Conservation (phyloP, 2,888 invertebrate genomes). For the Eurytoma californica region DNA sequence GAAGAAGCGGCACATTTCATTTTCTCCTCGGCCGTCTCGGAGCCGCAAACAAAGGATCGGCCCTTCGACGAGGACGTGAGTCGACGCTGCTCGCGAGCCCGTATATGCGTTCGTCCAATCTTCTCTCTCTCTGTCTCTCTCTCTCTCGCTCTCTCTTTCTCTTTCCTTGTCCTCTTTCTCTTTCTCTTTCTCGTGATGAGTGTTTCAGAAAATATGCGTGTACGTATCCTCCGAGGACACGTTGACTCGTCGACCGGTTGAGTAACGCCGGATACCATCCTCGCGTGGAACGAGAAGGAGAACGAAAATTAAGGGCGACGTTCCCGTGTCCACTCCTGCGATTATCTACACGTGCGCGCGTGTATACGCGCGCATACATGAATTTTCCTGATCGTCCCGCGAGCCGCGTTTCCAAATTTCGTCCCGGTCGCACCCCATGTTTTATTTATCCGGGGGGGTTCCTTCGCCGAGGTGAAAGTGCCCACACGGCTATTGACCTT, state of each 20-base stretch:
- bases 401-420: conserved; percentile 19
- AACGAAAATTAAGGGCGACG: conserved; percentile 32
- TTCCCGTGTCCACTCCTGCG: conserved; percentile 14
- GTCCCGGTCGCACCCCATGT: conserved; percentile 12
- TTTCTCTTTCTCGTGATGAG: not conserved
- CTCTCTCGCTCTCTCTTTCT: not conserved
- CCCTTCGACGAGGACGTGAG: conserved; percentile 38
- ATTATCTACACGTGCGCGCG: not conserved
- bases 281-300: conserved; percentile 2
- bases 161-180: not conserved
- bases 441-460: conserved; percentile 38
- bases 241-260: not conserved
- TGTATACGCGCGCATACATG: conserved; percentile 16
- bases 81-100: conserved; percentile 4
- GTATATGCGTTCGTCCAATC: not conserved
- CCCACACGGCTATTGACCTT: conserved; percentile 24
- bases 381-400: conserved; percentile 19
- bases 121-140: not conserved
- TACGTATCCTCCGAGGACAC: conserved; percentile 7
- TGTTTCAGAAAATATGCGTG: conserved; percentile 19
- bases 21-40: conserved; percentile 9
- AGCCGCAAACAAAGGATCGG: conserved; percentile 57
- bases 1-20: conserved; percentile 18
- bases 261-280: conserved; percentile 29
- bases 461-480: conserved; percentile 27